Evolutionary conservation across 2,888 invertebrate species (phyloP).

Genomic region (Hypomecis punctinalis): DNA sequence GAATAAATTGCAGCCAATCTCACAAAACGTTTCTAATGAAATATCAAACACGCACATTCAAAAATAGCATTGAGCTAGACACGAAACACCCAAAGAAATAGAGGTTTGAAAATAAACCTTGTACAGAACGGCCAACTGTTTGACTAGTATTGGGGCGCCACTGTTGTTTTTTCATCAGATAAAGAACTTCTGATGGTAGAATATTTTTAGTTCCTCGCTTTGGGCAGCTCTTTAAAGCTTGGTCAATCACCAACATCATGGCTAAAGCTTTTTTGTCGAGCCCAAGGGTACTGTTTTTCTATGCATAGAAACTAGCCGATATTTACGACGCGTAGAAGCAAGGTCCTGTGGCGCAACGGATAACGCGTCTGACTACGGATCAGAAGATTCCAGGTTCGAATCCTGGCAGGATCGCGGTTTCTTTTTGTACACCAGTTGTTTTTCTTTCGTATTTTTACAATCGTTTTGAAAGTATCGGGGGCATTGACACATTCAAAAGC

Average conservation of each 20-base stretch:
- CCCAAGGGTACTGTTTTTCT: conserved; percentile 28
- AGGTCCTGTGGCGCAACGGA: conserved; percentile 87
- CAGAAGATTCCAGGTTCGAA: conserved; percentile 89
- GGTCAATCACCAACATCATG: conserved; percentile 7
- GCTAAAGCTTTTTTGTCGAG: conserved; percentile 28
- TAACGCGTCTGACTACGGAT: conserved; percentile 90
- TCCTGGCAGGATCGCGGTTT: conserved; percentile 81
- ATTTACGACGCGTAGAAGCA: rapidly evolving
- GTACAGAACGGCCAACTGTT: background rate
- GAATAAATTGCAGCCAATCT: conserved; percentile 54
- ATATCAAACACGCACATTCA: conserved; percentile 34
- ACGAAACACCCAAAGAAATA: conserved; percentile 29
- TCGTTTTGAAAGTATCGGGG: background rate
- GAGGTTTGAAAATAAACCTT: conserved; percentile 29
- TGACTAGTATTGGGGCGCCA: background rate
- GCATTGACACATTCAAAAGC: too few relatives aligned
- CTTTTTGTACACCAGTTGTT: conserved; percentile 8
- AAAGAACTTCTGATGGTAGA: background rate
- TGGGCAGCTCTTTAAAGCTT: background rate
- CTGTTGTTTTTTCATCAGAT: background rate
- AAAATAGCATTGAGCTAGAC: conserved; percentile 37
- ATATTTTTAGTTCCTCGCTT: background rate
- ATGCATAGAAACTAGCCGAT: background rate
- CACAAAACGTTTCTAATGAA: conserved; percentile 28
- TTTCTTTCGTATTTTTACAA: background rate